A percentile compares a stretch with the other conserved stretches of the same genome.
These are phyloP conservation scores for Choloepus hoffmanni DNA, from an alignment of 2,113 vertebrate genomes.

Conservation along the genomic window DNA sequence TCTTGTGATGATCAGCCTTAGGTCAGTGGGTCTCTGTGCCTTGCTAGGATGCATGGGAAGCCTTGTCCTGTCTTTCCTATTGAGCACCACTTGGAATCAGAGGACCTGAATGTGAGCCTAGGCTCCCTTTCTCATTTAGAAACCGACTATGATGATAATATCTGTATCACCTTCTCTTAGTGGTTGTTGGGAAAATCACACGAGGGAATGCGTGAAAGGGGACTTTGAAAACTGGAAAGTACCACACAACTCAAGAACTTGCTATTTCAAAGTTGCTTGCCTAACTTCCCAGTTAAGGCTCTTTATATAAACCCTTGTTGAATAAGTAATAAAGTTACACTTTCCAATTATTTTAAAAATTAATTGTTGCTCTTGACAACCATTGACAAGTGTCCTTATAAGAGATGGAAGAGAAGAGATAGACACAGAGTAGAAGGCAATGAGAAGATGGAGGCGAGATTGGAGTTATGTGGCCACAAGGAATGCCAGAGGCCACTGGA, in stretches of 20 bases:
- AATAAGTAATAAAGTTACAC: background rate
- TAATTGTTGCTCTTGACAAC: background rate
- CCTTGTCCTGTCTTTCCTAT: background rate
- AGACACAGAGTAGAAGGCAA: too few relatives aligned
- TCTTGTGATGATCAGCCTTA: background rate
- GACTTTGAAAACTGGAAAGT: background rate
- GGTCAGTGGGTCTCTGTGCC: background rate
- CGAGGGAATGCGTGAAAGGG: background rate
- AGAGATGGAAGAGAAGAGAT: too few relatives aligned
- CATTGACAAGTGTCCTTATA: too few relatives aligned
- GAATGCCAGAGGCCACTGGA: too few relatives aligned
- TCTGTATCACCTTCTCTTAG: background rate
- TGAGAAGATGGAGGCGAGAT: too few relatives aligned
- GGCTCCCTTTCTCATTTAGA: background rate
- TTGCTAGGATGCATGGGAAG: background rate
- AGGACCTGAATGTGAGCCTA: background rate
- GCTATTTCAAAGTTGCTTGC: background rate
- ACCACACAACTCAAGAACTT: background rate
- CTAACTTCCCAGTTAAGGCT: background rate
- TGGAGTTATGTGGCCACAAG: too few relatives aligned
- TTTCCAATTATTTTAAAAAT: background rate
- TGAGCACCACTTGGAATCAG: background rate
- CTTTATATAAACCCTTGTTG: background rate
- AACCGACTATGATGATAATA: background rate
- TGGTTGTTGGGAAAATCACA: conserved; percentile 12